phyloP scores from a whole-genome alignment of 2,888 invertebrate species.

The Elysia crispata region DNA sequence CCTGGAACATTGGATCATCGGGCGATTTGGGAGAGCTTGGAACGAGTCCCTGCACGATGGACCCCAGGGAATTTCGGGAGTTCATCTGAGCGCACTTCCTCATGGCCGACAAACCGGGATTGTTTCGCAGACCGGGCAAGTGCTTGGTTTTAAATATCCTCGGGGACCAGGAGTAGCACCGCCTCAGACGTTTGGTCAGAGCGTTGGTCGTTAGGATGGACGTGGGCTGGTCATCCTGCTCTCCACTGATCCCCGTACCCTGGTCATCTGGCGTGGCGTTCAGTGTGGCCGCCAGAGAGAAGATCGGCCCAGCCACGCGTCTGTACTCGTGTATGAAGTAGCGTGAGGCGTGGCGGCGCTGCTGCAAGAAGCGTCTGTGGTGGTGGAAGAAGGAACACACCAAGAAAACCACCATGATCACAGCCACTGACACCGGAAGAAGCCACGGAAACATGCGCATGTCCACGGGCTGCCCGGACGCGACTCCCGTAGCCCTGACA shows the following conservation, averaged over 20 bases:
- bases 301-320: conserved; percentile 33
- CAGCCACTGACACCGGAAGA: conserved; percentile 21
- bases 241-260: neutral
- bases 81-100: too few relatives aligned
- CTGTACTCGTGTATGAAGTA: conserved; percentile 18
- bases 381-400: conserved; percentile 27
- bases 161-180: conserved; percentile 37
- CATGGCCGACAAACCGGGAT: too few relatives aligned
- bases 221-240: neutral
- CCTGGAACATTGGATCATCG: neutral
- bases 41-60: neutral
- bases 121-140: neutral
- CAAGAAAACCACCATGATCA: conserved; percentile 34
- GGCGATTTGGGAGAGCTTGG: neutral
- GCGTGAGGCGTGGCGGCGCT: conserved; percentile 16
- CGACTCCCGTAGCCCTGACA: neutral
- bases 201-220: neutral
- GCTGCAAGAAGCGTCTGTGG: conserved; percentile 20
- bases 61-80: neutral
- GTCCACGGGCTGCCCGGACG: neutral
- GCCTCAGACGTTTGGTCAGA: neutral
- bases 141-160: conserved; percentile 22
- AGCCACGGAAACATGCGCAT: conserved; percentile 34
- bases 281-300: neutral
- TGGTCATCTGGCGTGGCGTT: neutral